Evolutionary conservation across 1,140 invertebrate species (phyloP).

Genomic region (Papilio polytes): DNA sequence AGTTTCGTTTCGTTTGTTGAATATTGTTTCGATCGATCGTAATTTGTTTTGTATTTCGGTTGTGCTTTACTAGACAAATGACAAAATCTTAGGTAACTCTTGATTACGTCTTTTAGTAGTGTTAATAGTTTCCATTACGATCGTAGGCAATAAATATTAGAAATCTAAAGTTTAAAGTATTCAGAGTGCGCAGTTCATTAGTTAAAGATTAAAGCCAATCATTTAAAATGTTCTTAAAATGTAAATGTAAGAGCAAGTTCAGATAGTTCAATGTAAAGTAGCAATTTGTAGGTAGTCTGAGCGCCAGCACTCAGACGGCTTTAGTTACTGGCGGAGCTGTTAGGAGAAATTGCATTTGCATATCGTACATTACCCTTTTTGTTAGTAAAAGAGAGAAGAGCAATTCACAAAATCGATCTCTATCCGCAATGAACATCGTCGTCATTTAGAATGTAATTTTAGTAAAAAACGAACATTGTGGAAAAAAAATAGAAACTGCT

Average conservation of each 20-base stretch:
- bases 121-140: too few relatives aligned
- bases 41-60: too few relatives aligned
- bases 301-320: constrained; percentile 49
- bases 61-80: too few relatives aligned
- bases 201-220: not conserved
- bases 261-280: constrained; percentile 11
- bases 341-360: constrained; percentile 80
- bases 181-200: not conserved
- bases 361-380: constrained; percentile 50
- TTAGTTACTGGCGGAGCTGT: constrained; percentile 62
- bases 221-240: not conserved
- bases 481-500: not conserved
- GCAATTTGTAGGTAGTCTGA: constrained; percentile 16
- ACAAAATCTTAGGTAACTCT: too few relatives aligned
- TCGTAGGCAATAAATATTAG: not conserved
- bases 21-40: too few relatives aligned
- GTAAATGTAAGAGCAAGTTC: not conserved
- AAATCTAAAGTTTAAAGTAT: not conserved
- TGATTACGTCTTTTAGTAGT: too few relatives aligned
- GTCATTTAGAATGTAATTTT: too few relatives aligned
- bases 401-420: not conserved
- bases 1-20: too few relatives aligned
- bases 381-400: not conserved
- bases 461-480: not conserved
- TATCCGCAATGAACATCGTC: not conserved